These are phyloP conservation scores for Illadopsis cleaveri DNA, from an alignment of 2,113 vertebrate species.

Conservation along the genomic window DNA sequence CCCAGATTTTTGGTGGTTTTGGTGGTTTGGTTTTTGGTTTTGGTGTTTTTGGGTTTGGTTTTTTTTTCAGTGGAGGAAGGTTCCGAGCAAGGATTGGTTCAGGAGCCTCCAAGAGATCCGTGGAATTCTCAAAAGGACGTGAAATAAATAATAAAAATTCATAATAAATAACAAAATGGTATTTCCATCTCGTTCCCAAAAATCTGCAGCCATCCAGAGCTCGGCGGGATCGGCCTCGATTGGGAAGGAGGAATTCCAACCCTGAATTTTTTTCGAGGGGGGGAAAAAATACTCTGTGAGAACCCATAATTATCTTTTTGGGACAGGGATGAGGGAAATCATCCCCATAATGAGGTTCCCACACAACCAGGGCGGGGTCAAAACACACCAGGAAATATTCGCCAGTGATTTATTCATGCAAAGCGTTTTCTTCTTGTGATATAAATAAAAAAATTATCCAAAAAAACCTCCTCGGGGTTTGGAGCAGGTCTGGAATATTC, in stretches of 20 bases:
- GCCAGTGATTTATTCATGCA: background rate
- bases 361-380: fast-evolving
- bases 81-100: background rate
- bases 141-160: background rate
- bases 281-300: background rate
- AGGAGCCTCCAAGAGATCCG: background rate
- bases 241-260: no score
- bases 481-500: background rate
- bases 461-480: background rate
- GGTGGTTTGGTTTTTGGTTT: no score
- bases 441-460: background rate
- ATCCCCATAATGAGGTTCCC: background rate
- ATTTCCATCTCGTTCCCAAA: no score
- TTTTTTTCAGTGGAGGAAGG: no score
- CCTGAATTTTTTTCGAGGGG: no score
- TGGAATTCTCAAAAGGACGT: background rate
- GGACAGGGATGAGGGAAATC: background rate
- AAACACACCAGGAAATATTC: background rate
- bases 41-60: no score
- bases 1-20: no score
- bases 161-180: no score
- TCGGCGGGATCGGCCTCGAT: no score
- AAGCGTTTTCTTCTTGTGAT: background rate
- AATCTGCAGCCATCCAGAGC: no score
- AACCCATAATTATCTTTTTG: background rate